phyloP scores from a whole-genome alignment of 2,888 invertebrate species.

The Rhodophaea formosa region DNA sequence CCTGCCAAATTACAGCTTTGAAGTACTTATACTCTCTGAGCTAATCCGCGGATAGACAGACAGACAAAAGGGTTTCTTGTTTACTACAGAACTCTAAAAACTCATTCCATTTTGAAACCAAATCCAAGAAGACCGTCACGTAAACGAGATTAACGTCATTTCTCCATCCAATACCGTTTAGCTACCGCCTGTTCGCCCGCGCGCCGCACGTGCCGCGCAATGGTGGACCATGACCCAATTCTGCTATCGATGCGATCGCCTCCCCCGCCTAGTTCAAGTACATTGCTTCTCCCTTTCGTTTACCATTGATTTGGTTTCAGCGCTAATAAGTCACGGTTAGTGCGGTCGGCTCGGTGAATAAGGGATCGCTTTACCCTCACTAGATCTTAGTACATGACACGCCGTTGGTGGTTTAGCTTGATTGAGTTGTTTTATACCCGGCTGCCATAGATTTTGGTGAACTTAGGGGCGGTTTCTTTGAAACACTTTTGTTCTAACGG shows the following conservation, averaged over 20 bases:
- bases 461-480: neutral
- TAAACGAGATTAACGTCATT: constrained; percentile 16
- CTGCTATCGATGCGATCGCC: constrained; percentile 58
- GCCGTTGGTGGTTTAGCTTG: constrained; percentile 3
- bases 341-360: constrained; percentile 2
- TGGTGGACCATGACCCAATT: constrained; percentile 65
- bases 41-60: no score
- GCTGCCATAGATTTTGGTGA: constrained; percentile 11
- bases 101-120: constrained; percentile 1
- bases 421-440: constrained; percentile 16
- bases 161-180: constrained; percentile 16
- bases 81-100: no score
- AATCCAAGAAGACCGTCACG: constrained; percentile 13
- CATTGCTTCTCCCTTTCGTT: constrained; percentile 52
- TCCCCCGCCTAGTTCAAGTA: constrained; percentile 55
- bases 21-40: no score
- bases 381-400: neutral
- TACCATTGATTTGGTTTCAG: constrained; percentile 46
- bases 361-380: neutral
- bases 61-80: no score
- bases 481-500: no score
- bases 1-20: no score
- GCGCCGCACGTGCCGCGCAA: constrained; percentile 43
- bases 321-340: constrained; percentile 17
- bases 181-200: constrained; percentile 25